These are phyloP conservation scores for Vireo altiloquus DNA, from an alignment of 2,113 vertebrate genomes.

Conservation along the genomic window DNA sequence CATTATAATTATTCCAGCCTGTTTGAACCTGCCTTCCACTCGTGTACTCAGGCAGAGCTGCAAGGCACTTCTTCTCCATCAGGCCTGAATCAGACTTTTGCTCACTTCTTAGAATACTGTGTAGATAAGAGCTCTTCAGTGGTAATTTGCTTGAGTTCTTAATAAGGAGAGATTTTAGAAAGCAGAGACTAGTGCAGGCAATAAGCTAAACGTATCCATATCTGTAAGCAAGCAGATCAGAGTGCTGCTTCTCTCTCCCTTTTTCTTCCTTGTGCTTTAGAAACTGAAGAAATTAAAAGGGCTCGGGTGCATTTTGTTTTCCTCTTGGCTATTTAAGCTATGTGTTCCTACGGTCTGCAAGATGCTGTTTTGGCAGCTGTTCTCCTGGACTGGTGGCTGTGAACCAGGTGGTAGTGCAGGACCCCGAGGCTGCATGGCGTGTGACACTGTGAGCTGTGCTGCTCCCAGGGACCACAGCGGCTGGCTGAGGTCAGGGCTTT, in stretches of 20 bases:
- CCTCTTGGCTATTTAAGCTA: neutral
- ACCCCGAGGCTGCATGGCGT: accelerated
- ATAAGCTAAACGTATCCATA: neutral
- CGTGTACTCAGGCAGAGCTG: neutral
- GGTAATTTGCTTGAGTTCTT: conserved; percentile 43
- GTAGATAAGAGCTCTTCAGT: conserved; percentile 46
- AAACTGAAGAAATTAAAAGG: neutral
- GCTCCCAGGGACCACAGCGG: neutral
- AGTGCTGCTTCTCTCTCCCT: neutral
- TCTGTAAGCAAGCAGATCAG: neutral
- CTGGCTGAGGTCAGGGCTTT: accelerated
- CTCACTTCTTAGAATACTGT: neutral
- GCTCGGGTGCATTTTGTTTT: neutral
- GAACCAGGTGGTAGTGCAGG: neutral
- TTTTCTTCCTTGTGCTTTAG: neutral
- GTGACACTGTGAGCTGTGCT: neutral
- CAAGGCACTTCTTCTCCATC: conserved; percentile 9
- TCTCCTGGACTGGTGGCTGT: neutral
- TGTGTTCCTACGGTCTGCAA: neutral
- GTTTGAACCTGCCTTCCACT: conserved; percentile 13
- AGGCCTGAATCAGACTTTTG: conserved; percentile 16
- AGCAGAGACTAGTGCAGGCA: neutral
- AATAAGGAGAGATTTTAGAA: conserved; percentile 28
- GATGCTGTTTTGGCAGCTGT: neutral
- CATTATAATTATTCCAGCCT: conserved; percentile 47